Base-by-base conservation (phyloP, 2,797 vertebrate species). In the Parambassis ranga region DNA sequence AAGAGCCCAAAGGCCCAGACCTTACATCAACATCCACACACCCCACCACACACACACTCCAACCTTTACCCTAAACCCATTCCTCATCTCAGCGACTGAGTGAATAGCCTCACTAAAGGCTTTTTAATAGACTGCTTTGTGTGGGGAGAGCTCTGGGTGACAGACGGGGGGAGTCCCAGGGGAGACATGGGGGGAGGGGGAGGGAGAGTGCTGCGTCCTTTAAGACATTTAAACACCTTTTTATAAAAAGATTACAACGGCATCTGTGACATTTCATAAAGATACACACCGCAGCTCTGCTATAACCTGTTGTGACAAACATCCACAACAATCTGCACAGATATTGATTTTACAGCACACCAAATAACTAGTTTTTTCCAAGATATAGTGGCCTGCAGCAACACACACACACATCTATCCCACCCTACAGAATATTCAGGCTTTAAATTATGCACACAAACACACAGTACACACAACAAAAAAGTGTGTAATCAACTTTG, bases 61-160 rank as follows among this genome's bases (percentile, higher is more conserved):
- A 56, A 52, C 77, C 68, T 77, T 73, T 41, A 72, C 56, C 71
- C 75, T 68, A 44, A 70, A 75, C 69, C 66, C 42, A 77, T 79
- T 60, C 49, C 69, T 83, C 60, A 84, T 87, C 78, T 81, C 65
- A 37, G 50, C 11, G 71, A 64, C 81, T 47, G 78, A 79, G 70
- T 88, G 82, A 89, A 79, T 81, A 42, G 64, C 66, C 39, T 61
- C 8, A 19, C 83, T 89, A 87, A 91, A 87, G 85, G 87, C 84
- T 92, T 91, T 92, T 91, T 91, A 91, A 91, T 89, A 76, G 87
- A 90, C 85, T 86, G 78, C 82, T 87, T 90, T 90, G 86, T 89
- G 78, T 67, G 71, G 64, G 18, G 59, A 51, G 63, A 61, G 70
- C 77, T 67, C 71, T n/a, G 59, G 60, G 64, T 58, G 60, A 69